A percentile compares a stretch with the other conserved stretches of the same genome.
Evolutionary conservation across 2,888 invertebrate species (phyloP).

Genomic region (Drosophila eohydei): DNA sequence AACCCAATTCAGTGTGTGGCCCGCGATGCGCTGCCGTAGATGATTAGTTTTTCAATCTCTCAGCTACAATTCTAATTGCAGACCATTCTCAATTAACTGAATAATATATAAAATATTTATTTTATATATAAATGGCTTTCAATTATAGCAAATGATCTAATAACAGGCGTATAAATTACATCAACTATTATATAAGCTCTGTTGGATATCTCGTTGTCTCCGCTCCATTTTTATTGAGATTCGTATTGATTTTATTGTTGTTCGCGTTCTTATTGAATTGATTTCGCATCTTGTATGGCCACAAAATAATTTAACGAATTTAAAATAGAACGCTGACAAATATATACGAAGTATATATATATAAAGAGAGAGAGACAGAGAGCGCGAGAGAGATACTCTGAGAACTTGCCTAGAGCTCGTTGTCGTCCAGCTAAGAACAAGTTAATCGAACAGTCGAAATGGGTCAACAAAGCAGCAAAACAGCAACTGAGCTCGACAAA

Average conservation of each 20-base stretch:
- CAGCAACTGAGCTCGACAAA: conserved; percentile 29
- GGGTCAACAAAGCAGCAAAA: conserved; percentile 49
- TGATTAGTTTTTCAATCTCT: not conserved
- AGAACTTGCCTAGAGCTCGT: conserved; percentile 19
- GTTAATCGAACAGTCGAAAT: conserved; percentile 68
- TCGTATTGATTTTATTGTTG: conserved; percentile 29
- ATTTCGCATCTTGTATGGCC: conserved; percentile 4
- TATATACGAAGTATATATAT: not conserved
- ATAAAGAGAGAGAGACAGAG: conserved; percentile 1
- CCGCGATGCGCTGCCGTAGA: not conserved
- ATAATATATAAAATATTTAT: not conserved
- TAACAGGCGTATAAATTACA: not conserved
- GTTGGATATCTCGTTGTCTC: conserved; percentile 8
- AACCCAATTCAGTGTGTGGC: conserved; percentile 49
- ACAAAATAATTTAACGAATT: conserved; percentile 10
- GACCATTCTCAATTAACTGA: not conserved
- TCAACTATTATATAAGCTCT: not conserved
- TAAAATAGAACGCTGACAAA: conserved; percentile 8
- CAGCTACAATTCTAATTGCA: conserved; percentile 1
- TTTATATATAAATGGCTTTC: not conserved
- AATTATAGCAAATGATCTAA: conserved; percentile 19
- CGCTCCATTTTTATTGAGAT: conserved; percentile 26
- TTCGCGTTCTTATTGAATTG: conserved; percentile 5
- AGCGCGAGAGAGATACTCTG: not conserved
- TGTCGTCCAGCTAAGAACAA: conserved; percentile 43